A percentile compares a stretch with the other conserved stretches of the same genome.
Evolutionary conservation across 2,797 vertebrate genomes (phyloP).

Genomic region (Sus cebifrons): DNA sequence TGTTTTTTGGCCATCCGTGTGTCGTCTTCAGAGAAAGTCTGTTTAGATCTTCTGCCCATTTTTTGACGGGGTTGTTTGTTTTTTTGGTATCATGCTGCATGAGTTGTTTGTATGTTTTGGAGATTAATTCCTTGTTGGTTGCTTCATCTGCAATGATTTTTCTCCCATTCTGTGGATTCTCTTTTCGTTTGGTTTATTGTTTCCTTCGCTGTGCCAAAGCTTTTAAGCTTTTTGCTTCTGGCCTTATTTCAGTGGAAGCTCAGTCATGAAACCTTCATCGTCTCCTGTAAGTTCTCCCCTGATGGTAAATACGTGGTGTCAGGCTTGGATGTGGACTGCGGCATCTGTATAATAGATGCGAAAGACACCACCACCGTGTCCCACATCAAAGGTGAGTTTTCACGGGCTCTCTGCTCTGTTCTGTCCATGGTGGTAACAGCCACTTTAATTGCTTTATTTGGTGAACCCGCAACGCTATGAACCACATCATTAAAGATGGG

Average conservation of each 20-base stretch:
- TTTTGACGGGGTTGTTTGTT: no score
- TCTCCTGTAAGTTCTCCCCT: slow-evolving; percentile 90
- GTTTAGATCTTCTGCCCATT: no score
- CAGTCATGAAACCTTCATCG: slow-evolving; percentile 87
- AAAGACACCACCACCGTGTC: slow-evolving; percentile 80
- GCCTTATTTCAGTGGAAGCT: slow-evolving; percentile 89
- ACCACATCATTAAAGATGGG: background rate
- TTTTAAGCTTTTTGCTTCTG: background rate
- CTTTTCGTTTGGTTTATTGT: no score
- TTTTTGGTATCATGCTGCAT: no score
- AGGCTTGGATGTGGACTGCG: slow-evolving; percentile 88
- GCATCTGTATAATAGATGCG: slow-evolving; percentile 85
- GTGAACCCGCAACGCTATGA: background rate
- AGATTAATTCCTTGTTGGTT: no score
- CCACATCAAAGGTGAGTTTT: slow-evolving; percentile 86
- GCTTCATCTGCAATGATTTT: no score
- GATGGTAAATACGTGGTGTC: slow-evolving; percentile 90
- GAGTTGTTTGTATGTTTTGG: no score
- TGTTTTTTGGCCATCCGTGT: background rate
- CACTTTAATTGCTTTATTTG: background rate
- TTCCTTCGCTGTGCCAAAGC: no score
- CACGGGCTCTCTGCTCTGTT: background rate
- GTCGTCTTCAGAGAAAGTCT: background rate
- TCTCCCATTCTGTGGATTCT: no score
- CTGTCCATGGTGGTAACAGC: background rate